These are phyloP conservation scores for Calameuta filiformis DNA, from an alignment of 2,888 invertebrate genomes.

Conservation along the genomic window DNA sequence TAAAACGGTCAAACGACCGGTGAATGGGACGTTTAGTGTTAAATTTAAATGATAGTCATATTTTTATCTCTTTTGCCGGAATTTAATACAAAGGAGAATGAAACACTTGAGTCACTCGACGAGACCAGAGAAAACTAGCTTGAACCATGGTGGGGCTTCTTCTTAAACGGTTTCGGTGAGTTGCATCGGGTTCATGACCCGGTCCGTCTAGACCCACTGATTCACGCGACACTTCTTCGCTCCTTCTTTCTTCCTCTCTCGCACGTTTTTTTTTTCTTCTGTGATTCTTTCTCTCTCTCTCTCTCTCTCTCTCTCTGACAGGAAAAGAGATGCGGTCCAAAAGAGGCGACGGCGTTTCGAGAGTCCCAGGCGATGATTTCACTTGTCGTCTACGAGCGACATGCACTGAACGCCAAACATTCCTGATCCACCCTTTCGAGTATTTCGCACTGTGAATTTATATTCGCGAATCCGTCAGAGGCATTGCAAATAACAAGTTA, in stretches of 20 bases:
- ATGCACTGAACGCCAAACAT: background rate
- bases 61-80: too few species aligned
- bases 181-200: conserved; percentile 53
- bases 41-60: too few species aligned
- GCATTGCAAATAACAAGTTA: too few species aligned
- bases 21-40: too few species aligned
- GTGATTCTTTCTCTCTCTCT: conserved; percentile 7
- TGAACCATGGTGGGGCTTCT: too few species aligned
- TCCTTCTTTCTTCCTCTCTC: background rate
- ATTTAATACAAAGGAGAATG: too few species aligned
- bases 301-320: conserved; percentile 11
- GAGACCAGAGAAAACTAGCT: too few species aligned
- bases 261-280: conserved; percentile 11
- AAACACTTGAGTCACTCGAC: too few species aligned
- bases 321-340: conserved; percentile 27
- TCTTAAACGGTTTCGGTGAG: conserved; percentile 39
- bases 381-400: conserved; percentile 21
- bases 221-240: conserved; percentile 39
- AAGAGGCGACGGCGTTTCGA: conserved; percentile 33
- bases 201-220: conserved; percentile 52
- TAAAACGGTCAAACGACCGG: too few species aligned
- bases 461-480: background rate
- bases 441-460: background rate
- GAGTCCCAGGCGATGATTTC: conserved; percentile 50
- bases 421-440: background rate